These are phyloP conservation scores for Scophthalmus maximus DNA, from an alignment of 2,113 vertebrate genomes.

Conservation along the genomic window DNA sequence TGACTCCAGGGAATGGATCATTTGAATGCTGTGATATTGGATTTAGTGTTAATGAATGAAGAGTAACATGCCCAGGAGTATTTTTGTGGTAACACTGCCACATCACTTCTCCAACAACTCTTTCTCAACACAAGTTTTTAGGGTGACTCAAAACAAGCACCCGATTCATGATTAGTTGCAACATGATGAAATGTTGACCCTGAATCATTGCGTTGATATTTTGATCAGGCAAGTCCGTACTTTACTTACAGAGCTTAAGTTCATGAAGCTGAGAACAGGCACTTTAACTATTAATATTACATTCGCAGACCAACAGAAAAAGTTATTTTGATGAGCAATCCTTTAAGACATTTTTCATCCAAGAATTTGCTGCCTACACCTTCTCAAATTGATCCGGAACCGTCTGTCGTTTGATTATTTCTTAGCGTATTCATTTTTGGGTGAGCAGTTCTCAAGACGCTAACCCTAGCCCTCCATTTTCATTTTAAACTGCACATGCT, in stretches of 20 bases:
- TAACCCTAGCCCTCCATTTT: no score
- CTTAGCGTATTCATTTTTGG: no score
- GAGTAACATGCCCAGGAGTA: background rate
- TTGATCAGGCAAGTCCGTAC: background rate
- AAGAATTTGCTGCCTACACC: no score
- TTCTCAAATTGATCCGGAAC: no score
- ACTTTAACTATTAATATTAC: background rate
- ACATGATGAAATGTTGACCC: background rate
- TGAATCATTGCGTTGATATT: background rate
- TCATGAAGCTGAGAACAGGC: background rate
- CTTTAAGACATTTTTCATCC: background rate
- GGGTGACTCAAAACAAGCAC: background rate
- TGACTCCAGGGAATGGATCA: background rate
- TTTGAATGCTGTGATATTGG: background rate
- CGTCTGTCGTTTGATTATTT: no score
- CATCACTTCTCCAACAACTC: background rate
- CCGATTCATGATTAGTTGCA: conserved; percentile 1
- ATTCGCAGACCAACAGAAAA: background rate
- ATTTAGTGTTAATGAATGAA: background rate
- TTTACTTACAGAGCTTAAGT: background rate
- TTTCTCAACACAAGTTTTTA: background rate
- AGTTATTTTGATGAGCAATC: background rate
- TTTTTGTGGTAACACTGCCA: background rate
- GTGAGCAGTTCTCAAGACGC: no score
- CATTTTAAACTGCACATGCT: no score